These are phyloP conservation scores for Bombus fervidus DNA, from an alignment of 1,140 invertebrate genomes.

Conservation along the genomic window DNA sequence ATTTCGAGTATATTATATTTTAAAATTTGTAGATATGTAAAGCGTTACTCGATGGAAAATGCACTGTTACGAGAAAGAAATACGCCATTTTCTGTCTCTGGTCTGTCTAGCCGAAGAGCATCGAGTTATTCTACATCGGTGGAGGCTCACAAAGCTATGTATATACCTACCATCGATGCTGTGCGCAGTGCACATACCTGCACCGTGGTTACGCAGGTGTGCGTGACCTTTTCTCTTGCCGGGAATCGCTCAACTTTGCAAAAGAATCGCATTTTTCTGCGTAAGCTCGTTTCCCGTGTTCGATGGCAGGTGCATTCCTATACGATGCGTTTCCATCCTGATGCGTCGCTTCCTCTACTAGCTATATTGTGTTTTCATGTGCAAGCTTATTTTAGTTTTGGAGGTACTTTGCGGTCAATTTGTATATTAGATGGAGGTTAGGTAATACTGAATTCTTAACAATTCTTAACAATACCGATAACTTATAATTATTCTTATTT, in stretches of 20 bases:
- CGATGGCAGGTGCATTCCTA: background rate
- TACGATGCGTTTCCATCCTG: background rate
- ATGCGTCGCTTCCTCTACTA: background rate
- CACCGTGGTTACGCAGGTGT: slow-evolving; percentile 40
- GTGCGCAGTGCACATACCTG: background rate
- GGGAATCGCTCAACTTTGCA: slow-evolving; percentile 25
- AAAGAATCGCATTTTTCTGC: slow-evolving; percentile 25
- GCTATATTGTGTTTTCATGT: background rate
- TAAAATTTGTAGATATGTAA: background rate
- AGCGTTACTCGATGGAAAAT: background rate
- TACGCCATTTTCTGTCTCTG: slow-evolving; percentile 54
- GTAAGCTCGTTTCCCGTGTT: background rate
- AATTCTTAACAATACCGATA: background rate
- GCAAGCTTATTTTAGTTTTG: background rate
- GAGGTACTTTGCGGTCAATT: background rate
- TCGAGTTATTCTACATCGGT: slow-evolving; percentile 42
- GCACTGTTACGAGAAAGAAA: no score
- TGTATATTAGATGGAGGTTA: background rate
- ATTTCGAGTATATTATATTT: background rate
- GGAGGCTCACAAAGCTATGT: background rate
- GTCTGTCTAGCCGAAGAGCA: slow-evolving; percentile 66
- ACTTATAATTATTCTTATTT: background rate
- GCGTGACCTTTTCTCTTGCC: slow-evolving; percentile 38
- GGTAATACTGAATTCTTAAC: background rate
- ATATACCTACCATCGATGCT: background rate